A percentile compares a stretch with the other conserved stretches of the same genome.
Conservation (phyloP, 2,888 invertebrate genomes). For the Agrotis ipsilon region DNA sequence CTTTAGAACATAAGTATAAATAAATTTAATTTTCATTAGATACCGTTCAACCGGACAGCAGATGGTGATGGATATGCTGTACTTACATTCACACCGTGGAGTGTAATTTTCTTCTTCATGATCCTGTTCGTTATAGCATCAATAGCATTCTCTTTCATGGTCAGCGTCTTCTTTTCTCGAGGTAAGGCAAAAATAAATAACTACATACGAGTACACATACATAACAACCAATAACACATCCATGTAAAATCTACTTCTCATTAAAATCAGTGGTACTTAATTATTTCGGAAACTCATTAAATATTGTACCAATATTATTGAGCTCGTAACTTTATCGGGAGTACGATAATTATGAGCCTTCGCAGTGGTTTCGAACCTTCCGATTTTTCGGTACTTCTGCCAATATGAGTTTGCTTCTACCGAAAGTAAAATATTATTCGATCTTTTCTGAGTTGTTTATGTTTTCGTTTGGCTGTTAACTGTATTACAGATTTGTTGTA, state of each 20-base stretch:
- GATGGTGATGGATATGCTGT: conserved; percentile 90
- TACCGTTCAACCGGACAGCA: conserved; percentile 87
- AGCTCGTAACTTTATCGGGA: conserved; percentile 8
- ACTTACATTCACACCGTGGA: conserved; percentile 93
- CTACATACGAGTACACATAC: too few species aligned
- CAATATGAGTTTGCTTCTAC: too few species aligned
- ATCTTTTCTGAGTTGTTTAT: too few species aligned
- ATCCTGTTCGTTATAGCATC: conserved; percentile 93
- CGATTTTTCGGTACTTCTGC: too few species aligned
- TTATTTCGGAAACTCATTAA: neutral
- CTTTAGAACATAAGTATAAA: too few species aligned
- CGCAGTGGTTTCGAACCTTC: too few species aligned
- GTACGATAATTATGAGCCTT: neutral
- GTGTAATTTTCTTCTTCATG: conserved; percentile 94
- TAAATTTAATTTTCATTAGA: conserved; percentile 79
- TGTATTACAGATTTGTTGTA: too few species aligned
- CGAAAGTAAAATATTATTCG: too few species aligned
- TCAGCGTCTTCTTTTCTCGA: conserved; percentile 95
- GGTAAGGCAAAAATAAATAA: conserved; percentile 85
- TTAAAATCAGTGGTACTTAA: neutral
- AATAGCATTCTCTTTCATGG: conserved; percentile 94
- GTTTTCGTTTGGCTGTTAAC: too few species aligned
- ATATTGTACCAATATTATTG: neutral
- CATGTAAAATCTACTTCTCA: neutral
- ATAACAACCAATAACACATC: neutral